A percentile compares a stretch with the other conserved stretches of the same genome.
Evolutionary conservation across 2,797 vertebrate species (phyloP).

Genomic region (Scomberomorus guttatus): DNA sequence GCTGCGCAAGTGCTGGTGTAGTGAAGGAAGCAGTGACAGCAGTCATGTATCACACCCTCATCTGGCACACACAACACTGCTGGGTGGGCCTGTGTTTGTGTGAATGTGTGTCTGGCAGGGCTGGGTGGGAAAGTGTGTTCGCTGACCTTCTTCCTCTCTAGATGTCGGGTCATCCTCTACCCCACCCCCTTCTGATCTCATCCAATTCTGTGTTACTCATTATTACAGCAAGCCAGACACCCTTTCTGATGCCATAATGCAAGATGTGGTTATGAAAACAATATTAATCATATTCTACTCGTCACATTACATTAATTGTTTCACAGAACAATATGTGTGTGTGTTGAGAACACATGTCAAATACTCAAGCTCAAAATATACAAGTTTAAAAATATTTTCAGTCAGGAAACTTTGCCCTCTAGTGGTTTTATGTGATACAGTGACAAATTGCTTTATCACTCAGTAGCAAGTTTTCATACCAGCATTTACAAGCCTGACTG

Average conservation of each 20-base stretch:
- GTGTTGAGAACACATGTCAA: not conserved
- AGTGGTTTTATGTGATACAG: constrained; percentile 39
- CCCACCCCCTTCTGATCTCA: constrained; percentile 71
- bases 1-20: constrained; percentile 56
- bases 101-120: constrained; percentile 51
- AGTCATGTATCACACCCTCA: constrained; percentile 78
- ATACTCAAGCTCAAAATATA: not conserved
- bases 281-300: not conserved
- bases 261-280: constrained; percentile 21
- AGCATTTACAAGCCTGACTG: not conserved
- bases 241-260: not conserved
- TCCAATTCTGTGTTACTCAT: constrained; percentile 53
- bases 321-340: constrained; percentile 15
- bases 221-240: constrained; percentile 50
- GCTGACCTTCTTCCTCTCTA: constrained; percentile 81
- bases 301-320: constrained; percentile 5
- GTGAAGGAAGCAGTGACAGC: constrained; percentile 74
- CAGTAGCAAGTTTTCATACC: not conserved
- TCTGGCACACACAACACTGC: constrained; percentile 67
- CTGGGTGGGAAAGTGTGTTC: constrained; percentile 76
- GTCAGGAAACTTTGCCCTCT: constrained; percentile 65
- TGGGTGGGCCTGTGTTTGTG: constrained; percentile 59
- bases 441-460: not conserved
- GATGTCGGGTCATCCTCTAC: constrained; percentile 71
- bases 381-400: not conserved